A percentile compares a stretch with the other conserved stretches of the same genome.
Evolutionary conservation across 2,888 invertebrate species (phyloP).

Genomic region (Metellina segmentata): DNA sequence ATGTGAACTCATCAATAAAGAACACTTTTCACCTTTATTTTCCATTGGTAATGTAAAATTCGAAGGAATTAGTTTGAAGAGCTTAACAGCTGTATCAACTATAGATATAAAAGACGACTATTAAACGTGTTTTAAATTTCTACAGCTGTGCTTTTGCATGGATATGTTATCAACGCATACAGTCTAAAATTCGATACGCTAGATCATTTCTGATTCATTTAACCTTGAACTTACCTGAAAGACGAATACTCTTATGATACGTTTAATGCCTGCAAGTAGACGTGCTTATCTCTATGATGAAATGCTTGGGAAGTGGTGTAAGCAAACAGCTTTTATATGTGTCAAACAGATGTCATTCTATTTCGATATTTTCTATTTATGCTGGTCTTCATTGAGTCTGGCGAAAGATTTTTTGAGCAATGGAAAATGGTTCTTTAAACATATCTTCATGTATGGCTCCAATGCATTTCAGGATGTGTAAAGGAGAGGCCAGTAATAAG

Average conservation of each 20-base stretch:
- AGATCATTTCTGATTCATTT: not conserved
- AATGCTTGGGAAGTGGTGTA: not conserved
- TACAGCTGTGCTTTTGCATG: not conserved
- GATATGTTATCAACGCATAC: not conserved
- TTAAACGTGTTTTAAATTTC: not conserved
- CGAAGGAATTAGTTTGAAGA: too few species aligned
- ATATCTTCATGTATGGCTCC: too few species aligned
- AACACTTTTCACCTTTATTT: too few species aligned
- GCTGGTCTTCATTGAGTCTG: too few species aligned
- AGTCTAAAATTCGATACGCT: not conserved
- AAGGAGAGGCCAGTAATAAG: too few species aligned
- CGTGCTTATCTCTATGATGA: conserved; percentile 28
- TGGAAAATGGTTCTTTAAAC: too few species aligned
- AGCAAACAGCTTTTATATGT: conserved; percentile 15
- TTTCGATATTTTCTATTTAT: not conserved
- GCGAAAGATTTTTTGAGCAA: too few species aligned
- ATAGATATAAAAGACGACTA: too few species aligned
- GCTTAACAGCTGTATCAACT: too few species aligned
- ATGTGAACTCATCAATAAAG: too few species aligned
- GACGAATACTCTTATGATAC: not conserved
- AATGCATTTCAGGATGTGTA: too few species aligned
- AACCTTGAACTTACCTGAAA: conserved; percentile 15
- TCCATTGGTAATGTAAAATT: too few species aligned
- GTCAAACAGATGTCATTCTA: conserved; percentile 12
- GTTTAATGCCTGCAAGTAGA: not conserved